Evolutionary conservation across 2,888 invertebrate genomes (phyloP), one percentile per base, ranked within the genome.

Genomic region (Erynnis tages): DNA sequence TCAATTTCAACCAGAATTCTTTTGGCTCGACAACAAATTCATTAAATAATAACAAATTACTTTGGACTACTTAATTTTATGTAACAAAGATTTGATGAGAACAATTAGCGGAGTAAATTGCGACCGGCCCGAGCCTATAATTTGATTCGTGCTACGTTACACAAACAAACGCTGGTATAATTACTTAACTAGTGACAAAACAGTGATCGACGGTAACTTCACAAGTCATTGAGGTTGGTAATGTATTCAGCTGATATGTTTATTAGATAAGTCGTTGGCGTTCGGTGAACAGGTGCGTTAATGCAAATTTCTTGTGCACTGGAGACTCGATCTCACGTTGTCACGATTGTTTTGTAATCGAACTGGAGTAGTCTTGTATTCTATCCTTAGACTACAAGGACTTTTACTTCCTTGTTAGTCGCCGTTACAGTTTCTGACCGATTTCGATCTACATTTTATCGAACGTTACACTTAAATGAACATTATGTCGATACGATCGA

Each of bases 361-460:
- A 55, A 60, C 56, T 55, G 54, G 64, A 43, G 53, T 64, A 72
- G 71, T 61, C 54, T 41, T 54, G 55, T 54, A 54, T 55, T 59
- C 50, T 60, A 69, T 78, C 76, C 79, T 77, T 79, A 74, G 70
- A 72, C 19, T 37, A 21, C 47, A 73, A 75, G 76, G 74, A 74
- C 78, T 78, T 77, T 81, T 79, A 82, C 82, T 83, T 84, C 82
- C 84, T 70, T 50, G 65, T 68, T 64, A 53, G 58, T 34, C 49
- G 55, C 55, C 53, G 69, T 66, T 71, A 68, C 66, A 70, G 67
- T 73, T 76, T 57, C 55, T 56, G 59, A 54, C 58, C 57, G 56
- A 60, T 58, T 48, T 58, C 54, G 57, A 54, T 56, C 47, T 57
- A 61, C 55, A 57, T 62, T 62, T 56, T 56, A 58, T 54, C 53